These are phyloP conservation scores for Pachydiplax longipennis DNA, from an alignment of 2,888 invertebrate species.

Conservation along the genomic window DNA sequence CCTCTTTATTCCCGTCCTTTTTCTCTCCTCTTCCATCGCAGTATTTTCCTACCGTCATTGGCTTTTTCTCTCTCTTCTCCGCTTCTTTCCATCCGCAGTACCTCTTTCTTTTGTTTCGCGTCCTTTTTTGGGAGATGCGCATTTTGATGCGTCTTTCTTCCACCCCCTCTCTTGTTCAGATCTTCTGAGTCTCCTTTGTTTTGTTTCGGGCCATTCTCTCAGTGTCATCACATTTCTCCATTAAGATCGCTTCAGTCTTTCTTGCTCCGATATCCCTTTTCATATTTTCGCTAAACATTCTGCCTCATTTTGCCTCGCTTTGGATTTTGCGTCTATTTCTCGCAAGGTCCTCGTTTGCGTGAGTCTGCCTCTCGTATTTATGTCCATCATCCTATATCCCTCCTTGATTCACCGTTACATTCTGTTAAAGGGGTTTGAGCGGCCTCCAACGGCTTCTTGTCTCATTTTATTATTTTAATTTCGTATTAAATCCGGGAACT, in stretches of 20 bases:
- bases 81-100: background rate
- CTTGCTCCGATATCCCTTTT: background rate
- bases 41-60: background rate
- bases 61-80: background rate
- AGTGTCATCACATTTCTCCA: background rate
- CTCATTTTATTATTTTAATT: no score
- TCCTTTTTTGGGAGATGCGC: no score
- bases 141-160: background rate
- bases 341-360: background rate
- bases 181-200: background rate
- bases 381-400: background rate
- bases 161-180: background rate
- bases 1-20: background rate
- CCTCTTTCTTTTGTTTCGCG: background rate
- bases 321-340: background rate
- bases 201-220: background rate
- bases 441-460: no score
- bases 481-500: no score
- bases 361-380: no score
- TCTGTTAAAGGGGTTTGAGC: background rate
- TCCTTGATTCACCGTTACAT: background rate
- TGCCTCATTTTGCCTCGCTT: background rate
- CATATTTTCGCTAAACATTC: background rate
- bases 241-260: background rate
- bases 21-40: conserved; percentile 5